Conservation (phyloP, 64 coral and sea anemone genomes). For the Stichodactyla mertensii region DNA sequence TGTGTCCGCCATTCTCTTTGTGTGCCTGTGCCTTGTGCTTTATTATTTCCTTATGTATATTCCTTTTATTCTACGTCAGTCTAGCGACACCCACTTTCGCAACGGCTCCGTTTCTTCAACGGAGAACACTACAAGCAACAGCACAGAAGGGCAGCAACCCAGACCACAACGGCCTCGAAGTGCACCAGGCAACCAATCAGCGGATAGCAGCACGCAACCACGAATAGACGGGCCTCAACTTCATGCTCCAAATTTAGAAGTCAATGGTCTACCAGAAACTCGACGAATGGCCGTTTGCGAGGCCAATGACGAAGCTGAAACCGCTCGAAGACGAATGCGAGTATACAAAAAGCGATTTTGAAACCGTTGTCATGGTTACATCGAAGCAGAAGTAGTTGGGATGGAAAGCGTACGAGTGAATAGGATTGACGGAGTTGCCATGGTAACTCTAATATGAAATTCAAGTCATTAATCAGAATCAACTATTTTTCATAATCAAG, state of each 20-base stretch:
- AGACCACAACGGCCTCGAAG: constrained; percentile 16
- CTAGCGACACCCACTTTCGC: background rate
- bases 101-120: constrained; percentile 9
- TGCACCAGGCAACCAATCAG: constrained; percentile 2
- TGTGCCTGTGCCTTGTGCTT: no score
- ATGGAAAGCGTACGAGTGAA: no score
- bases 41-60: no score
- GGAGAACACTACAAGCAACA: background rate
- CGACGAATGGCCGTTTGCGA: constrained; percentile 52
- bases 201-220: background rate
- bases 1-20: no score
- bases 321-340: constrained; percentile 39
- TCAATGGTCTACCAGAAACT: background rate
- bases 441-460: no score
- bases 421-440: no score
- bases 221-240: background rate
- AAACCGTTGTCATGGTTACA: background rate
- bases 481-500: no score
- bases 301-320: constrained; percentile 29
- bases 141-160: background rate
- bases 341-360: constrained; percentile 57
- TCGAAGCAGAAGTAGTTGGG: background rate
- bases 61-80: background rate
- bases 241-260: background rate
- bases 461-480: no score